Evolutionary conservation across 2,888 invertebrate species (phyloP).

Genomic region (Phorcus lineatus): DNA sequence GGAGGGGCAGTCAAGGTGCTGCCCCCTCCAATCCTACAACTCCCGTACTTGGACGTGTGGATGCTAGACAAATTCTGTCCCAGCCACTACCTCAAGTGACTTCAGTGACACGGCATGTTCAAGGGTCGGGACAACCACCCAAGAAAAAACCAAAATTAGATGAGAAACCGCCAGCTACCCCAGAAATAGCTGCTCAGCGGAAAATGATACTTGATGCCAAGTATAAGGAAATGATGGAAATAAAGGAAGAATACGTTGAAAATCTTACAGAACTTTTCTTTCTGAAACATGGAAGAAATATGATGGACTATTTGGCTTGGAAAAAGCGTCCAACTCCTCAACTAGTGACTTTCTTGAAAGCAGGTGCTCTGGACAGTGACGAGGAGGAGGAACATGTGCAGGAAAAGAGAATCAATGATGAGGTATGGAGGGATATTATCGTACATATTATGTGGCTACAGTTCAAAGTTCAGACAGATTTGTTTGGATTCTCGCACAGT

Average conservation of each 20-base stretch:
- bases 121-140: slow-evolving; percentile 55
- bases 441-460: no score
- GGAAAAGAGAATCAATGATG: slow-evolving; percentile 56
- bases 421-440: slow-evolving; percentile 38
- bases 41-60: slow-evolving; percentile 31
- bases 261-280: slow-evolving; percentile 87
- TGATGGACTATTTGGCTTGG: slow-evolving; percentile 91
- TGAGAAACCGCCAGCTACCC: slow-evolving; percentile 64
- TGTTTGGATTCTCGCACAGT: no score
- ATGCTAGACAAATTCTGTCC: slow-evolving; percentile 34
- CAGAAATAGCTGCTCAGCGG: slow-evolving; percentile 65
- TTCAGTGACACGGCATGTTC: slow-evolving; percentile 12
- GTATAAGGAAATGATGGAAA: slow-evolving; percentile 60
- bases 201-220: slow-evolving; percentile 65
- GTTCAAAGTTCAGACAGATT: no score
- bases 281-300: slow-evolving; percentile 89
- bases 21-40: slow-evolving; percentile 31
- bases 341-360: slow-evolving; percentile 85
- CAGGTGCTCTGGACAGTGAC: slow-evolving; percentile 82
- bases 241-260: slow-evolving; percentile 74
- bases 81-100: slow-evolving; percentile 22
- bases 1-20: slow-evolving; percentile 14
- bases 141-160: slow-evolving; percentile 70
- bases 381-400: slow-evolving; percentile 76
- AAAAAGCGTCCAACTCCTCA: slow-evolving; percentile 85